These are phyloP conservation scores for Agrypnia vestita DNA, from an alignment of 1,140 invertebrate genomes.

Conservation along the genomic window DNA sequence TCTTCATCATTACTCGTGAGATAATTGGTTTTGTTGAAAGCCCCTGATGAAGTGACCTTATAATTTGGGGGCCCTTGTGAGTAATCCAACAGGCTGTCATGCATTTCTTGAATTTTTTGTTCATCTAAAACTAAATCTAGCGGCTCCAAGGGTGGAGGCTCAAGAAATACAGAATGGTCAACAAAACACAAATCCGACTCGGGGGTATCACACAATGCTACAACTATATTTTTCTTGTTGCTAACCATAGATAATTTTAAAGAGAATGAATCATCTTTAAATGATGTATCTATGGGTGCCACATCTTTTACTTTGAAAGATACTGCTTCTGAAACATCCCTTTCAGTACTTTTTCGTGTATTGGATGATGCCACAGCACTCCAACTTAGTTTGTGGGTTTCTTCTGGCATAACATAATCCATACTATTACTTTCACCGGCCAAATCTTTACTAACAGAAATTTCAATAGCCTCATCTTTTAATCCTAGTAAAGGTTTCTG, in stretches of 20 bases:
- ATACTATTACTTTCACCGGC: background rate
- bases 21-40: constrained; percentile 3
- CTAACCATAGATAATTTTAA: constrained; percentile 68
- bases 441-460: background rate
- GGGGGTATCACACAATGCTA: constrained; percentile 68
- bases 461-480: constrained; percentile 13
- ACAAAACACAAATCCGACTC: constrained; percentile 68
- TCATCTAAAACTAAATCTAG: constrained; percentile 69
- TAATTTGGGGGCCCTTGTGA: background rate
- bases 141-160: constrained; percentile 68
- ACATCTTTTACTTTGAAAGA: background rate
- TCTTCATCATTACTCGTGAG: background rate
- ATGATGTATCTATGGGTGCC: background rate
- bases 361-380: constrained; percentile 44
- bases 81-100: constrained; percentile 61
- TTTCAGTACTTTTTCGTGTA: constrained; percentile 28
- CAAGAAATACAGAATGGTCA: constrained; percentile 66
- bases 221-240: constrained; percentile 70
- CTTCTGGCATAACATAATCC: constrained; percentile 37
- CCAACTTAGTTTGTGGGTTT: constrained; percentile 43
- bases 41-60: background rate
- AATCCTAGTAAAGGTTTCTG: constrained; percentile 6
- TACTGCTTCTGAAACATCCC: constrained; percentile 1
- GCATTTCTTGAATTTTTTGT: constrained; percentile 69
- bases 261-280: constrained; percentile 10